Evolutionary conservation across 2,888 invertebrate genomes (phyloP), one percentile per base, ranked within the genome.

Genomic region (Caenorhabditis angaria): DNA sequence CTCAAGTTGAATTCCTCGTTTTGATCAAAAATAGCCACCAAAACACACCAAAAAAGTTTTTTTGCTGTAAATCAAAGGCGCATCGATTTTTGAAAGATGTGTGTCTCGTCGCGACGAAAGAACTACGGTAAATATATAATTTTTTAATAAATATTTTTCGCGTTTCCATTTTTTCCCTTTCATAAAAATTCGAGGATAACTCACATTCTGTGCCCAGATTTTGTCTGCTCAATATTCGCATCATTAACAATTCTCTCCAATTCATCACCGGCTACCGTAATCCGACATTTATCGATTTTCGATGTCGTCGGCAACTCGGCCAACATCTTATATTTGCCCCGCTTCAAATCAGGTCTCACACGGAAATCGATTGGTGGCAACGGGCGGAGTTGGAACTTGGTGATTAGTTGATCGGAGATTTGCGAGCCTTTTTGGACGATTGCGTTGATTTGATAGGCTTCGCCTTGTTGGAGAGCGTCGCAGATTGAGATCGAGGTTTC

Each of bases 311-410:
- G 79, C 18, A 85, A 67, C 22, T 75, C 70, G 10, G 75, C 78
- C 14, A 69, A 64, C 28, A 85, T 58, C 22, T 73, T 71, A 62
- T 85, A 85, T 57, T 83, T 81, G 29, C 80, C 82, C 48, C 78
- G 79, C 18, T 76, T 78, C 58, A 86, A 70, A 53, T 85, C 85
- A 2, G 85, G 73, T 1, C 73, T 61, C 27, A 76, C 67, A 8
- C 77, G 70, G 50, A 86, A 70, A 18, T 82, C 81, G 20, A 72
- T 71, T 1, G 86, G 84, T 1, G 85, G 77, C 24, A 85, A 74
- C 4, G 86, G 86, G 20, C 82, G 66, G 20, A 85, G 65, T n/a
- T 80, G 80, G 67, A 83, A 80, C 18, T 81, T 75, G n/a, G 77
- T 73, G 27, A 80, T 67, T 8, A 72, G 57, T 10, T 83, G 79